Evolutionary conservation across 2,797 vertebrate species (phyloP).

Genomic region (Arremon brunneinucha): DNA sequence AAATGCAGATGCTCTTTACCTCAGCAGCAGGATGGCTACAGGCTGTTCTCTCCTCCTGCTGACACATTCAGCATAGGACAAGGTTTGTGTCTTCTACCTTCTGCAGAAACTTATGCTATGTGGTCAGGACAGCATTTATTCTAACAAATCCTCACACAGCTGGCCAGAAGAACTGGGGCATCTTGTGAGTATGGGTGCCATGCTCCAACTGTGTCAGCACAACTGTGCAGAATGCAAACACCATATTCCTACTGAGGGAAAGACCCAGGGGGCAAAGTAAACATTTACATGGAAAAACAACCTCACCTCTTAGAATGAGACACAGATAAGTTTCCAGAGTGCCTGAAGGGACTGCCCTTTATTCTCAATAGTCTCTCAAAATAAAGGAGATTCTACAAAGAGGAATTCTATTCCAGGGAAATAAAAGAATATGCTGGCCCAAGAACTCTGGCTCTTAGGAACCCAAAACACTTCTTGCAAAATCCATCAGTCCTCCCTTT

Average conservation of each 20-base stretch:
- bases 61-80: neutral
- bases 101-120: neutral
- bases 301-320: neutral
- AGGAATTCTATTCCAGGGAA: neutral
- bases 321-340: neutral
- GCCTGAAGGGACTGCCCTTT: neutral
- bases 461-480: neutral
- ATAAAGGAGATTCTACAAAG: neutral
- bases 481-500: constrained; percentile 6
- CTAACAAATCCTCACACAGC: neutral
- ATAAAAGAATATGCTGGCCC: neutral
- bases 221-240: neutral
- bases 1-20: neutral
- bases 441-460: neutral
- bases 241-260: neutral
- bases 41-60: neutral
- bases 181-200: neutral
- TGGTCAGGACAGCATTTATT: neutral
- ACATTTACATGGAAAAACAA: neutral
- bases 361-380: neutral
- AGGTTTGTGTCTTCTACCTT: neutral
- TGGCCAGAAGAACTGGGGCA: neutral
- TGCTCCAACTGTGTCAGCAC: neutral
- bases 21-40: neutral
- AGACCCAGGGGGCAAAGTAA: neutral